Base-by-base conservation (phyloP, 1,140 invertebrate species). In the Gonatopus flavifemur region DNA sequence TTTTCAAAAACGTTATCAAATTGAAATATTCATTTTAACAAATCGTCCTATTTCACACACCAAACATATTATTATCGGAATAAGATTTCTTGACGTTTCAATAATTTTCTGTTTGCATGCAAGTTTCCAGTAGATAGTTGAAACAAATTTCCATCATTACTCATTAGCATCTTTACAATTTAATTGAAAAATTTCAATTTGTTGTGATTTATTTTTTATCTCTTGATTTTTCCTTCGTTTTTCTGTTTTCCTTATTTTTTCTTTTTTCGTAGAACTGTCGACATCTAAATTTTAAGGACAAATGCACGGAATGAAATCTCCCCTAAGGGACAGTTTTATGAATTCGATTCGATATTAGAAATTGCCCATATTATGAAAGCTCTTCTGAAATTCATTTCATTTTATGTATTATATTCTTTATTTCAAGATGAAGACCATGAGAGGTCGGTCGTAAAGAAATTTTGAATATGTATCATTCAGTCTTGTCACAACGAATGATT, bases 291-390 rank as follows among this genome's bases (percentile, higher is more conserved):
- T n/a, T 65, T 74, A 69, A 72, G 68, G 59, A 66, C 50, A 55
- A 64, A 62, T 59, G 40, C 59, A 65, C 50, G 62, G 59, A 71
- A 71, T 64, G 45, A 70, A 69, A 71, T 66, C 68, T 71, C 69
- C 67, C 68, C 68, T 67, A 74, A 74, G 69, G 68, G 71, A 74
- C 70, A 74, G 71, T 72, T 74, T 74, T 74, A 74, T 74, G 64
- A 74, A 74, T 68, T 37, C 38, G 39, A 32, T 51, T 25, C 18
- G 22, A 44, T 43, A 25, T 48, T 55, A 39, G 44, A 32, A n/a
- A 24, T 41, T 50, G n/a, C 52, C 16, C 39, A 19, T 43, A 28
- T 19, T n/a, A 46, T 13, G 30, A 33, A 31, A 42, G 35, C 38
- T 55, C 25, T 39, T 56, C 56, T 56, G 20, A 55, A 49, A 38